These are phyloP conservation scores for Drosophila leontia DNA, from an alignment of 1,140 invertebrate species.

Conservation along the genomic window DNA sequence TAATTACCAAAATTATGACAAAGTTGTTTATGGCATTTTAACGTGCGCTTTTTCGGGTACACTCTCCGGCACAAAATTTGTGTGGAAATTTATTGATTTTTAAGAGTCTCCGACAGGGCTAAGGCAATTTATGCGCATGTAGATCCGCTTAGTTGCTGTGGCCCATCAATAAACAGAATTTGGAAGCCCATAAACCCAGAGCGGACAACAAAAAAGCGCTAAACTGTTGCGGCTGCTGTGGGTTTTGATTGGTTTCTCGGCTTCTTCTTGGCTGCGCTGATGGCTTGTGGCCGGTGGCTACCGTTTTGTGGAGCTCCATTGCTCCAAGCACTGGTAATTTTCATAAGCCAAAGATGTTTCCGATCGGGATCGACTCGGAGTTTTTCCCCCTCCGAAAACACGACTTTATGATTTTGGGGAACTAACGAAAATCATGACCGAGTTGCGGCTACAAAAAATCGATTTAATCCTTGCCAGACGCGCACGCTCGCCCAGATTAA, in stretches of 20 bases:
- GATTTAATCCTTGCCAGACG: slow-evolving; percentile 78
- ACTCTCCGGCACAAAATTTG: slow-evolving; percentile 59
- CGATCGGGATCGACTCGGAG: slow-evolving; percentile 4
- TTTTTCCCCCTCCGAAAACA: slow-evolving; percentile 38
- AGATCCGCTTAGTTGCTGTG: slow-evolving; percentile 77
- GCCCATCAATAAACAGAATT: slow-evolving; percentile 76
- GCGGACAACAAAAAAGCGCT: slow-evolving; percentile 62
- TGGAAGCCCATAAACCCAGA: slow-evolving; percentile 62
- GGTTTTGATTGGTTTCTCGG: slow-evolving; percentile 41
- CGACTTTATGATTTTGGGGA: slow-evolving; percentile 61
- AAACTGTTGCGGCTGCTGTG: slow-evolving; percentile 70
- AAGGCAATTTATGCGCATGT: slow-evolving; percentile 62
- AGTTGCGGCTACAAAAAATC: slow-evolving; percentile 72
- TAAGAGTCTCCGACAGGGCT: slow-evolving; percentile 62
- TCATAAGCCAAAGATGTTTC: slow-evolving; percentile 51
- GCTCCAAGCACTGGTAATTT: slow-evolving; percentile 69
- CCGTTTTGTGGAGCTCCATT: slow-evolving; percentile 43
- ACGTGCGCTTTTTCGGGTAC: slow-evolving; percentile 57
- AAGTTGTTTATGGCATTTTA: slow-evolving; percentile 82
- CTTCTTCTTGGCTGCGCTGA: slow-evolving; percentile 8
- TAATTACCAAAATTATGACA: slow-evolving; percentile 84
- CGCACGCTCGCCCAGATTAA: slow-evolving; percentile 75
- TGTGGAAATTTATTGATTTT: slow-evolving; percentile 80
- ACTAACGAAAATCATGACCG: slow-evolving; percentile 66
- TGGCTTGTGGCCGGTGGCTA: slow-evolving; percentile 53